phyloP scores from a whole-genome alignment of 2,888 invertebrate genomes.

The Thera britannica region DNA sequence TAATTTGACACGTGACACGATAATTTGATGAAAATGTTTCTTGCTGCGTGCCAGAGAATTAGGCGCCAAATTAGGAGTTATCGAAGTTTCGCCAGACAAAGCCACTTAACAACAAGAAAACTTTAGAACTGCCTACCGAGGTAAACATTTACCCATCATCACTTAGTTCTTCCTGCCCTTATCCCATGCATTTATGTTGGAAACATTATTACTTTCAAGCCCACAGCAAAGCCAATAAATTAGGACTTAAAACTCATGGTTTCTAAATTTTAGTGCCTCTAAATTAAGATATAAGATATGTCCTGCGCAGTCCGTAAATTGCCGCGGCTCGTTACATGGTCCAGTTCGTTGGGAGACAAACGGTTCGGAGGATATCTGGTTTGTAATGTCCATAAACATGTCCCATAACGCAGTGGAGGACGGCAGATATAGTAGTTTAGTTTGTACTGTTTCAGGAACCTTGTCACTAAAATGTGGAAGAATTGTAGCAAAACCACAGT shows the following conservation, averaged over 20 bases:
- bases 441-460: not conserved
- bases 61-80: not conserved
- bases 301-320: conserved; percentile 23
- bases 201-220: too few relatives aligned
- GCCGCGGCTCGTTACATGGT: conserved; percentile 6
- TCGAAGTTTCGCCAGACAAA: not conserved
- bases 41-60: not conserved
- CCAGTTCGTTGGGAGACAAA: conserved; percentile 11
- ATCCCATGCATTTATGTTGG: too few relatives aligned
- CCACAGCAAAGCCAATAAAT: not conserved
- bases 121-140: too few relatives aligned
- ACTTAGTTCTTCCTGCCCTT: too few relatives aligned
- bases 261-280: not conserved
- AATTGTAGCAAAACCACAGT: not conserved
- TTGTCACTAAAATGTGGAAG: not conserved
- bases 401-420: not conserved
- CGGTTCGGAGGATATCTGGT: conserved; percentile 6
- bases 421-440: not conserved
- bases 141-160: too few relatives aligned
- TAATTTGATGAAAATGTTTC: not conserved
- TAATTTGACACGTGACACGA: not conserved
- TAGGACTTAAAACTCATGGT: conserved; percentile 7
- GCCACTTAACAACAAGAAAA: too few relatives aligned
- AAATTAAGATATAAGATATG: conserved; percentile 19
- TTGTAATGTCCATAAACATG: conserved; percentile 20